A percentile compares a stretch with the other conserved stretches of the same genome.
Evolutionary conservation across 2,888 invertebrate genomes (phyloP).

Genomic region (Heliconius erato): DNA sequence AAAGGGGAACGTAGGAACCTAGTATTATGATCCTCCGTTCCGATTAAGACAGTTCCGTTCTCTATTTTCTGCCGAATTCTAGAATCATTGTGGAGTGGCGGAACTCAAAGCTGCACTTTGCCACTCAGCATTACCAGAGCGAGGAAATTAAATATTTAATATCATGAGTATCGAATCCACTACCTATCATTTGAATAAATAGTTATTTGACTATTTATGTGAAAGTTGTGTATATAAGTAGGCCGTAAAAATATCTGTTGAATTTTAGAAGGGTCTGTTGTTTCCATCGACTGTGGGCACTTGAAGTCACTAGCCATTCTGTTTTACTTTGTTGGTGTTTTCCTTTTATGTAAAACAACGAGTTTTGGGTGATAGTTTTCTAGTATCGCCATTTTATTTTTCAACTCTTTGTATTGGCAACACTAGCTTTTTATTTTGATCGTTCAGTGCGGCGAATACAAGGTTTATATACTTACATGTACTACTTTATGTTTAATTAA

Average conservation of each 20-base stretch:
- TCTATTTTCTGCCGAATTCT: too few relatives aligned
- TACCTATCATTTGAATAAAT: not conserved
- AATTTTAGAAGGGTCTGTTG: not conserved
- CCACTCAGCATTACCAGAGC: too few relatives aligned
- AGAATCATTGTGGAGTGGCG: too few relatives aligned
- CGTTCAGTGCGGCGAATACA: not conserved
- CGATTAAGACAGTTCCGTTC: too few relatives aligned
- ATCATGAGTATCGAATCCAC: too few relatives aligned
- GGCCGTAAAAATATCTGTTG: not conserved
- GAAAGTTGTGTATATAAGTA: not conserved
- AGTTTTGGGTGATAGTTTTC: conserved; percentile 9
- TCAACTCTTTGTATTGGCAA: not conserved
- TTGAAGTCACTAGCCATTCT: conserved; percentile 4
- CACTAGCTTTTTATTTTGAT: conserved; percentile 1
- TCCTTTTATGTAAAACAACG: conserved; percentile 20
- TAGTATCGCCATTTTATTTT: conserved; percentile 8
- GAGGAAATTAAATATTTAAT: too few relatives aligned
- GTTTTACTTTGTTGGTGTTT: not conserved
- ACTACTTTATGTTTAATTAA: not conserved
- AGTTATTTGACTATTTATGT: too few relatives aligned
- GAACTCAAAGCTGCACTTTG: too few relatives aligned
- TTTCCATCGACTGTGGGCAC: conserved; percentile 1
- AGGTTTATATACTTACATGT: not conserved
- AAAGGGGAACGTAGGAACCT: too few relatives aligned
- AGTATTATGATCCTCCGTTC: too few relatives aligned